Base-by-base conservation (phyloP, 2,888 invertebrate species). In the Thera britannica region DNA sequence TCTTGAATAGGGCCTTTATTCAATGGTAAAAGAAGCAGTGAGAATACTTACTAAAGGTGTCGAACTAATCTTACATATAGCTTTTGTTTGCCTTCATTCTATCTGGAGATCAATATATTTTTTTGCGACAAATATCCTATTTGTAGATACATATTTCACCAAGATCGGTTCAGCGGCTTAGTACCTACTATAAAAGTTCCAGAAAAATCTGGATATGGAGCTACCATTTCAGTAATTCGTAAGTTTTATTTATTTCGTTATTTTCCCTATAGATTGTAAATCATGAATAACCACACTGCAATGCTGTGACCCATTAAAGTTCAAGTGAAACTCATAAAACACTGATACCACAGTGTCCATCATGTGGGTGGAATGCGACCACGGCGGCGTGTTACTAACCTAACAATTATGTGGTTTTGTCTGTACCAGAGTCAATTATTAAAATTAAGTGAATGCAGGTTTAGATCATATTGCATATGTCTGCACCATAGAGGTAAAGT, bases 291-390 rank as follows among this genome's bases (percentile, higher is more conserved):
- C 9, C 34, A 7, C n/a, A 8, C 7, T 51, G 35, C 49, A 41
- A 56, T 41, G 46, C 46, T 46, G n/a, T 57, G 9, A 57, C 8
- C 34, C 54, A 62, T 67, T 51, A 46, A 11, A 64, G 23, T 61
- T 58, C 58, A 65, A 58, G 60, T 68, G 57, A 64, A 69, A 72
- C 65, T 69, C 62, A 71, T 72, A 71, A 71, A 74, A 65, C 70
- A 66, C 48, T 59, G 62, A 74, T 67, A 68, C 70, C 70, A 68
- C 68, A 11, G 71, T 68, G 66, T 70, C 61, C 65, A 70, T 69
- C 64, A 70, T 68, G 74, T 60, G 60, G n/a, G 57, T 61, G 80
- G 80, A 81, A 80, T 81, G 80, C 75, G 76, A 79, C 75, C 75
- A 73, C 70, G 68, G 75, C 74, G 75, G 73, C 73, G 73, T 74